Evolutionary conservation across 1,140 invertebrate species (phyloP).

Genomic region (Pseudomyrmex cubaensis): DNA sequence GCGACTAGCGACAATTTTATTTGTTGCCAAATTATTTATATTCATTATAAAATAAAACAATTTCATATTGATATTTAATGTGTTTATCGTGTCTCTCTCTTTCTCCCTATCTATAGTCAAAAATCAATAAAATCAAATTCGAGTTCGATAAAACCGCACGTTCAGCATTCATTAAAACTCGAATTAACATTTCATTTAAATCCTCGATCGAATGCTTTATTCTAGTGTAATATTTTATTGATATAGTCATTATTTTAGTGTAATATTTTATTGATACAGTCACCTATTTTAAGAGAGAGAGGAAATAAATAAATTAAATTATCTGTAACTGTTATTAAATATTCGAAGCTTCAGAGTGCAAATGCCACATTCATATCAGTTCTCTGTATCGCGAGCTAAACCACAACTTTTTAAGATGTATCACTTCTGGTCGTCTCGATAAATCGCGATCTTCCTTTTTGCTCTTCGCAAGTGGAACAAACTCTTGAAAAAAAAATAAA

Average conservation of each 20-base stretch:
- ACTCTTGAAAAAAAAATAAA: too few relatives aligned
- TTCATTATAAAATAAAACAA: too few relatives aligned
- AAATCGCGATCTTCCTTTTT: too few relatives aligned
- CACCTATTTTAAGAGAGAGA: neutral
- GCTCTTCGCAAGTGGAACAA: too few relatives aligned
- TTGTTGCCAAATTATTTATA: too few relatives aligned
- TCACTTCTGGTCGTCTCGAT: too few relatives aligned
- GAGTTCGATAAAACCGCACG: constrained; percentile 14
- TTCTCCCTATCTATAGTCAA: neutral
- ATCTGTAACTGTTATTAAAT: neutral
- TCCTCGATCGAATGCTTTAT: too few relatives aligned
- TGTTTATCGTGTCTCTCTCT: neutral
- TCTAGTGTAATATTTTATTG: too few relatives aligned
- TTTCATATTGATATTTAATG: constrained; percentile 5
- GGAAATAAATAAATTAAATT: constrained; percentile 1
- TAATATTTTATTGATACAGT: constrained; percentile 39
- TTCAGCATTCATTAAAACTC: constrained; percentile 1
- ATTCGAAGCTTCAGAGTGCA: neutral
- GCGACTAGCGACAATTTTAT: too few relatives aligned
- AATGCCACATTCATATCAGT: too few relatives aligned
- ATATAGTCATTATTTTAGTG: neutral
- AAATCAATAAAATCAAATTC: neutral
- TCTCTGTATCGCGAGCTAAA: too few relatives aligned
- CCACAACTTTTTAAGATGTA: too few relatives aligned
- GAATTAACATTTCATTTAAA: constrained; percentile 23